These are phyloP conservation scores for Grammomys surdaster DNA, from an alignment of 2,113 vertebrate species.

Conservation along the genomic window DNA sequence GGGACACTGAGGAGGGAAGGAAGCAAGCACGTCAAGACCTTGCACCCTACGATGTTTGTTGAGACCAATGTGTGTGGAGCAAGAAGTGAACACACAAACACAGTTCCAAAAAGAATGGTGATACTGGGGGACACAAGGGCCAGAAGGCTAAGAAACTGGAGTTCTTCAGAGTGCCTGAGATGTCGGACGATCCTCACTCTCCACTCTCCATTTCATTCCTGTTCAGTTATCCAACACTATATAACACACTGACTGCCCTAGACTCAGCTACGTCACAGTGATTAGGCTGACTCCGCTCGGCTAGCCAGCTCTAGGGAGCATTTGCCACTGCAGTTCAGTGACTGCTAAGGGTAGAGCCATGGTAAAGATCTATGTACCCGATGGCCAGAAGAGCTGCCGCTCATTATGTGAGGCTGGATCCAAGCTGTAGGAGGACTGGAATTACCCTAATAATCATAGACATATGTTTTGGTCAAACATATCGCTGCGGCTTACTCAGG, in stretches of 20 bases:
- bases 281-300: neutral
- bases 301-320: neutral
- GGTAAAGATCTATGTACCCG: neutral
- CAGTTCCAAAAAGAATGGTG: neutral
- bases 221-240: neutral
- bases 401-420: neutral
- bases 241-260: neutral
- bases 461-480: neutral
- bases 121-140: neutral
- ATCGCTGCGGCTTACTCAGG: neutral
- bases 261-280: neutral
- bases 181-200: neutral
- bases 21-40: neutral
- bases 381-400: too few species aligned
- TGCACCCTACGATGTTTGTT: neutral
- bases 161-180: neutral
- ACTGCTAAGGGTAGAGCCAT: neutral
- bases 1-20: neutral
- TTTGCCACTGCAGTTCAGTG: neutral
- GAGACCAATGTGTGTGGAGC: neutral
- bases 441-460: neutral
- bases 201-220: neutral
- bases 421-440: neutral
- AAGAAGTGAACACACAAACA: neutral
- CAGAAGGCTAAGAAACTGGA: conserved; percentile 5